A percentile compares a stretch with the other conserved stretches of the same genome.
phyloP scores from a whole-genome alignment of 2,797 vertebrate species.

The Propithecus perrieri region DNA sequence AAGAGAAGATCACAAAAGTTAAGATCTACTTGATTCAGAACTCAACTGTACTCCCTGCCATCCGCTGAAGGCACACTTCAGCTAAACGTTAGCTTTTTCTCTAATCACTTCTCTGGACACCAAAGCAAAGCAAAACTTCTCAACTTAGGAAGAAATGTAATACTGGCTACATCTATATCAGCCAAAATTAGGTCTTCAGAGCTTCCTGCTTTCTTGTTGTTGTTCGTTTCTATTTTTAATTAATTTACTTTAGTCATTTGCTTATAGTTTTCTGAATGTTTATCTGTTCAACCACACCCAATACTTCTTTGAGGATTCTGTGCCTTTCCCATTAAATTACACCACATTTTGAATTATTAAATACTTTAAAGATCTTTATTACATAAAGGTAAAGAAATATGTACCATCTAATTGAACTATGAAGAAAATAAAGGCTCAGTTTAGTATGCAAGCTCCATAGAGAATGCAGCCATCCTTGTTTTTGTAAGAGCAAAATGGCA shows the following conservation, averaged over 20 bases:
- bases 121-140: background rate
- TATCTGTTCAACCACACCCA: background rate
- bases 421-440: background rate
- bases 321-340: no score
- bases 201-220: no score
- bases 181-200: background rate
- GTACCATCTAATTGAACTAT: background rate
- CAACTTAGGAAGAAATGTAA: background rate
- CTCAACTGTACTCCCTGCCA: rapidly evolving
- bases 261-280: background rate
- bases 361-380: background rate
- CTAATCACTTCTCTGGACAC: background rate
- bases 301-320: background rate
- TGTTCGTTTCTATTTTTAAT: background rate
- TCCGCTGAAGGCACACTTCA: background rate
- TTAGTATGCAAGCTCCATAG: rapidly evolving
- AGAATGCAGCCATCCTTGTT: background rate
- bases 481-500: background rate
- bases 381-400: background rate
- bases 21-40: rapidly evolving
- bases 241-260: background rate
- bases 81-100: background rate
- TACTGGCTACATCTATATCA: background rate
- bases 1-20: background rate
- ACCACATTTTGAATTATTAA: background rate